A percentile compares a stretch with the other conserved stretches of the same genome.
Conservation (phyloP, 2,888 invertebrate genomes). For the Amphimallon solstitiale region DNA sequence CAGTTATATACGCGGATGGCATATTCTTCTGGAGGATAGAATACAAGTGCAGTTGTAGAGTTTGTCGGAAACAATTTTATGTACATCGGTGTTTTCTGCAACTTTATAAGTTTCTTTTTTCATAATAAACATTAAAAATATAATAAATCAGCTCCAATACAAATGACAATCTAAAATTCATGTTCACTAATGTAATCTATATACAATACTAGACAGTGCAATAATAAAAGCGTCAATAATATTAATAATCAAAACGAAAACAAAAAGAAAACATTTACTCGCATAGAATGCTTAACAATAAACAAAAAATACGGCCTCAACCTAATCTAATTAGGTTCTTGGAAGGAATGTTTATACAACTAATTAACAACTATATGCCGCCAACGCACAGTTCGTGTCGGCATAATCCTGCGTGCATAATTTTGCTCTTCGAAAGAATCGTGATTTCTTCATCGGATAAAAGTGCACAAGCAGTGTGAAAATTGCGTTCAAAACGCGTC, state of each 20-base stretch:
- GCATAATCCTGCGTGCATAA: conserved; percentile 8
- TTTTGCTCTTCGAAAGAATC: conserved; percentile 17
- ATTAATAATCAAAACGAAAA: conserved; percentile 46
- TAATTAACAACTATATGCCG: conserved; percentile 34
- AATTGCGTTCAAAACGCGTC: not conserved
- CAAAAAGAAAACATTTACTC: conserved; percentile 47
- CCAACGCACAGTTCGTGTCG: conserved; percentile 18
- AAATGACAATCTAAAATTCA: conserved; percentile 23
- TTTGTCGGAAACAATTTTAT: no score
- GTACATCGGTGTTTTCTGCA: no score
- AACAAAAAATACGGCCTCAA: conserved; percentile 44
- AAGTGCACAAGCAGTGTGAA: conserved; percentile 11
- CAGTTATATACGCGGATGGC: no score
- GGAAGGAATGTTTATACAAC: conserved; percentile 53
- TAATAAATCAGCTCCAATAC: conserved; percentile 16
- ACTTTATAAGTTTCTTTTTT: conserved; percentile 10
- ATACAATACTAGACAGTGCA: conserved; percentile 48
- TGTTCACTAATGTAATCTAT: conserved; percentile 1
- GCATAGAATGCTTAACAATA: conserved; percentile 49
- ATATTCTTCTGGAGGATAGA: no score
- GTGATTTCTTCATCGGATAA: conserved; percentile 8
- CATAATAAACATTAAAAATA: no score
- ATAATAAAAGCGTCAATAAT: conserved; percentile 36
- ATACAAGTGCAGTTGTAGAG: no score
- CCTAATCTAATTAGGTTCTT: conserved; percentile 51